Percentiles rank a stretch among this genome's conserved stretches.
phyloP scores from a whole-genome alignment of 1,140 invertebrate genomes.

The Drosophila subobscura region DNA sequence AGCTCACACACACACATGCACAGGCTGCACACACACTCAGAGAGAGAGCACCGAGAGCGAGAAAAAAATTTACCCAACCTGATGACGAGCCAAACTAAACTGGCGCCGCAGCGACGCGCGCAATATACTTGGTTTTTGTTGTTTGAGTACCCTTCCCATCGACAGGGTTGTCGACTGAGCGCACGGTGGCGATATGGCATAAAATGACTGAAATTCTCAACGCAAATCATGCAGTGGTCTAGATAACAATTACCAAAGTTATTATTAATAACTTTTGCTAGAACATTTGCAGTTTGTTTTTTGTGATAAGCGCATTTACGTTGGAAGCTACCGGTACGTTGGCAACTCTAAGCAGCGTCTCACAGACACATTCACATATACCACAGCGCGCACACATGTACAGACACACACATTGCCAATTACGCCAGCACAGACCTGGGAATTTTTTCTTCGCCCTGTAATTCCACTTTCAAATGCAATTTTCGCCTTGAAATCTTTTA shows the following conservation, averaged over 20 bases:
- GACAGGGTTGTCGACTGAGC: constrained; percentile 46
- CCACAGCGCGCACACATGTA: constrained; percentile 34
- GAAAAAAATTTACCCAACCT: constrained; percentile 71
- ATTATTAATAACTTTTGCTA: background rate
- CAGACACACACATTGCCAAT: constrained; percentile 41
- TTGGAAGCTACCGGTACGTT: constrained; percentile 4
- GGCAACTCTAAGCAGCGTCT: constrained; percentile 60
- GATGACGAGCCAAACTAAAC: constrained; percentile 75
- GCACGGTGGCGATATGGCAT: background rate
- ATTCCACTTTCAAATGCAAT: constrained; percentile 71
- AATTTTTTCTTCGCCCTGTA: constrained; percentile 73
- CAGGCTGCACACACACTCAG: constrained; percentile 29
- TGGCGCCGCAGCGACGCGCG: constrained; percentile 65
- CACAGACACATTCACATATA: constrained; percentile 19
- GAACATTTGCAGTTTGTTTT: background rate
- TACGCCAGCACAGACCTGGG: constrained; percentile 75
- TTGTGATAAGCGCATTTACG: background rate
- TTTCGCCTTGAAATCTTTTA: constrained; percentile 57
- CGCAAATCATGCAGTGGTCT: background rate
- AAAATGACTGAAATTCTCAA: background rate
- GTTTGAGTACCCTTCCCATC: constrained; percentile 66
- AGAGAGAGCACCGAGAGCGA: constrained; percentile 58
- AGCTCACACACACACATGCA: constrained; percentile 30
- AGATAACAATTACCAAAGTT: background rate
- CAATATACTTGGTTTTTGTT: constrained; percentile 63